Percentiles rank a stretch among this genome's conserved stretches.
Conservation (phyloP, 2,888 invertebrate genomes). For the Cheilosia variabilis region DNA sequence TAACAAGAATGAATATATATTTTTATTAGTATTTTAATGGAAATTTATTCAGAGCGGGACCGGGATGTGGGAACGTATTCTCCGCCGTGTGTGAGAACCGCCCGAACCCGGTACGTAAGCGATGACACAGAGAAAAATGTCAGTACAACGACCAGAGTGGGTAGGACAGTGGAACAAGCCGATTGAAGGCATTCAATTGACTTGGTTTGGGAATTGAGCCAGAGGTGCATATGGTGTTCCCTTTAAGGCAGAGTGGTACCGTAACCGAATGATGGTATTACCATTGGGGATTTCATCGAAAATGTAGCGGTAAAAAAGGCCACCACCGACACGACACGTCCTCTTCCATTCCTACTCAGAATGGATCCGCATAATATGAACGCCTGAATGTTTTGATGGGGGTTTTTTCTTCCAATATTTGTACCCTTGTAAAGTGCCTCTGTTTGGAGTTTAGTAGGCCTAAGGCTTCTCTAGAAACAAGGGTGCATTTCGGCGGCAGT, state of each 20-base stretch:
- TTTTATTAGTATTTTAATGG: slow-evolving; percentile 31
- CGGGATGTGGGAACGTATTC: slow-evolving; percentile 41
- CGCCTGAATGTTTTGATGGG: no score
- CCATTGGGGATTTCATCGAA: slow-evolving; percentile 11
- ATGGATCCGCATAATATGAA: no score
- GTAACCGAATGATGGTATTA: slow-evolving; percentile 41
- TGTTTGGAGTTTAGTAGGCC: no score
- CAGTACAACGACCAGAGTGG: neutral
- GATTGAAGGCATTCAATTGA: slow-evolving; percentile 39
- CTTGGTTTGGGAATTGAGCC: slow-evolving; percentile 37
- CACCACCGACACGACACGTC: neutral
- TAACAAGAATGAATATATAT: slow-evolving; percentile 59
- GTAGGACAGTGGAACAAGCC: slow-evolving; percentile 39
- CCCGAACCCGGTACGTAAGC: slow-evolving; percentile 1
- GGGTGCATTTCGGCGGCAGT: no score
- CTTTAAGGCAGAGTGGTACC: slow-evolving; percentile 56
- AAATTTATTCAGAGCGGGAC: slow-evolving; percentile 67
- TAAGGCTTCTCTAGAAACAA: no score
- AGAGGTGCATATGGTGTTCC: slow-evolving; percentile 29
- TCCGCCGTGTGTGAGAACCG: slow-evolving; percentile 17
- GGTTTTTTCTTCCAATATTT: no score
- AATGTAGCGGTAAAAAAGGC: slow-evolving; percentile 6
- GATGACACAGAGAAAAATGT: slow-evolving; percentile 57
- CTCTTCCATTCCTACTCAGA: no score
- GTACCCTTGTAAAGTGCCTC: no score